Evolutionary conservation across 2,888 invertebrate genomes (phyloP).

Genomic region (Norana najaformis): DNA sequence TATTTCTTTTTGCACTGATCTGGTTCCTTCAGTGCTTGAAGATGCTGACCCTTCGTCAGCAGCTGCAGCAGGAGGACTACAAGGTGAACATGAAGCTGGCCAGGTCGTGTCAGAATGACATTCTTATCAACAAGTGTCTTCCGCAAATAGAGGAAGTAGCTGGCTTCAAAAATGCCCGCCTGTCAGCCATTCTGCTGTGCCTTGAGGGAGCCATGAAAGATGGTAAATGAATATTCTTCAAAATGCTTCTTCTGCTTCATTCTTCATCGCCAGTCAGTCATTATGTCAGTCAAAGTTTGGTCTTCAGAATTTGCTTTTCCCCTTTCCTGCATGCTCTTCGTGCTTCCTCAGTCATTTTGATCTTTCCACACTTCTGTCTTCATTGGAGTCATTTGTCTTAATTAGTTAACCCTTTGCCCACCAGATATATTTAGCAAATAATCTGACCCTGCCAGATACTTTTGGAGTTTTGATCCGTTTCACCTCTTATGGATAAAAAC

Average conservation of each 20-base stretch:
- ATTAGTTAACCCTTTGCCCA: no score
- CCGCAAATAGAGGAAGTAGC: slow-evolving; percentile 67
- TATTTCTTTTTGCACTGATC: neutral
- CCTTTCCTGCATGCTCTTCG: no score
- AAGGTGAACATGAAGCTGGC: slow-evolving; percentile 76
- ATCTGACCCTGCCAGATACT: no score
- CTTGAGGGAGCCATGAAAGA: slow-evolving; percentile 71
- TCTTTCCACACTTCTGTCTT: neutral
- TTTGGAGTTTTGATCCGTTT: no score
- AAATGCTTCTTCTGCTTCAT: neutral
- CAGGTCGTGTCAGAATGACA: slow-evolving; percentile 85
- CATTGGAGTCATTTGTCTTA: no score
- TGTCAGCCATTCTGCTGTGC: slow-evolving; percentile 89
- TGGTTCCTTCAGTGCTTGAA: slow-evolving; percentile 72
- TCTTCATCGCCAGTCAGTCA: neutral
- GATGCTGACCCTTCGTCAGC: slow-evolving; percentile 81
- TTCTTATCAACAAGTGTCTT: slow-evolving; percentile 79
- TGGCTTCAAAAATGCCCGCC: slow-evolving; percentile 72
- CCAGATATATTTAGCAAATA: no score
- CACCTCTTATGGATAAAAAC: no score
- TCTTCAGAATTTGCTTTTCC: no score
- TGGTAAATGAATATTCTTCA: slow-evolving; percentile 47
- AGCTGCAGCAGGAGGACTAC: slow-evolving; percentile 86
- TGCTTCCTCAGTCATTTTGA: neutral
- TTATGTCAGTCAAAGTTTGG: neutral